Conservation (phyloP, 1,140 invertebrate genomes). For the Drosophila chauvacae region DNA sequence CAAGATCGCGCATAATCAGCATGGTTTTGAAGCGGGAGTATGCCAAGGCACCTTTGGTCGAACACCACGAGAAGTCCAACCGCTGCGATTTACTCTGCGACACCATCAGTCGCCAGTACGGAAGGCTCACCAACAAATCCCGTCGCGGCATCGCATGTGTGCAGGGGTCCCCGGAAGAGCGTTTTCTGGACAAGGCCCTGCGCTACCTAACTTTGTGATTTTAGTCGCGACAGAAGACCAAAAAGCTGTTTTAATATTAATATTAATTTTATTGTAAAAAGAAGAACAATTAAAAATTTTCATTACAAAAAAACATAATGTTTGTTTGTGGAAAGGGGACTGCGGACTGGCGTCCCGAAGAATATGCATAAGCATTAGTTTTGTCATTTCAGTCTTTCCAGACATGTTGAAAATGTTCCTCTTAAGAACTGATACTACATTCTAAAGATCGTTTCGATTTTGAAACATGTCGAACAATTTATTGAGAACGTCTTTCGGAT, state of each 20-base stretch:
- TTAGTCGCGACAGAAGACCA: background rate
- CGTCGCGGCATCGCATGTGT: slow-evolving; percentile 37
- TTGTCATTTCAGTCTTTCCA: too few species aligned
- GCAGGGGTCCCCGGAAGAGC: slow-evolving; percentile 49
- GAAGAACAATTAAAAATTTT: slow-evolving; percentile 20
- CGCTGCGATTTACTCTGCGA: slow-evolving; percentile 24
- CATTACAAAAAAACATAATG: background rate
- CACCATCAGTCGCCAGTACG: slow-evolving; percentile 30
- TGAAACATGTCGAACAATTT: background rate
- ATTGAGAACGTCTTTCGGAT: too few species aligned
- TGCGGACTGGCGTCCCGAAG: too few species aligned
- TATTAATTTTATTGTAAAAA: background rate
- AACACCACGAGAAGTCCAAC: slow-evolving; percentile 10
- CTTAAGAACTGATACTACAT: background rate
- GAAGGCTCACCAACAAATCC: slow-evolving; percentile 27
- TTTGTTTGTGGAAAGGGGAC: too few species aligned
- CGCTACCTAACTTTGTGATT: slow-evolving; percentile 77
- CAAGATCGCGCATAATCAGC: slow-evolving; percentile 67
- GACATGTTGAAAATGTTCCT: too few species aligned
- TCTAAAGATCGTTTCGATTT: background rate
- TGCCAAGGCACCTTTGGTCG: slow-evolving; percentile 11
- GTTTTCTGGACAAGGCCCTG: slow-evolving; percentile 72
- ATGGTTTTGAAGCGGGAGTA: slow-evolving; percentile 70
- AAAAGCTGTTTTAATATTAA: slow-evolving; percentile 19
- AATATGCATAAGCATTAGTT: too few species aligned